A percentile compares a stretch with the other conserved stretches of the same genome.
Evolutionary conservation across 2,113 vertebrate genomes (phyloP).

Genomic region (human): GRCh38 chr12:41894001-41894500

Average conservation of each 20-base stretch:
- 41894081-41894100: neutral
- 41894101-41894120: neutral
- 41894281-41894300: neutral
- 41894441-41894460: neutral
- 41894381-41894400: neutral
- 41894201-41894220: neutral
- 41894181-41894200: neutral
- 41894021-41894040: neutral
- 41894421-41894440: neutral
- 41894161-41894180: neutral
- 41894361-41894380: neutral
- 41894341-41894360: neutral
- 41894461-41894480: neutral
- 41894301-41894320: neutral
- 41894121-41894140: neutral
- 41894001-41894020: neutral
- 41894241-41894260: neutral
- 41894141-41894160: neutral
- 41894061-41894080: neutral
- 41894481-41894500: neutral
- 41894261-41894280: neutral
- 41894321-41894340: neutral
- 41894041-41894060: neutral
- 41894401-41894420: neutral
- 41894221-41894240: neutral